phyloP scores from a whole-genome alignment of 2,113 vertebrate species.

The Gymnogyps californianus region DNA sequence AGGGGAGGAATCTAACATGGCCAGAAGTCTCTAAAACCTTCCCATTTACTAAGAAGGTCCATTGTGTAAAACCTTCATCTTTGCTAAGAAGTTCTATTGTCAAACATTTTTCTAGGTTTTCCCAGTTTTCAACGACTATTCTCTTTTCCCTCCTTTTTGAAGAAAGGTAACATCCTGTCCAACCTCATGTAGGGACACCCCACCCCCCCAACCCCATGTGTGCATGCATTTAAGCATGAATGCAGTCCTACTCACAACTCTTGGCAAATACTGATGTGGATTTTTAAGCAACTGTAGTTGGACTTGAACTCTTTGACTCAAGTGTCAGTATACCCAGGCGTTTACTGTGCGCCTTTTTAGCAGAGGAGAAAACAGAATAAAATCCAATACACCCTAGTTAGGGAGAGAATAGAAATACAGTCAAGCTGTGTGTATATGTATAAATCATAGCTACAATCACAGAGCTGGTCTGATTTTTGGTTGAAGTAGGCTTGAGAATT shows the following conservation, averaged over 20 bases:
- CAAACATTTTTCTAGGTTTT: constrained; percentile 27
- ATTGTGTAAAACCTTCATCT: not conserved
- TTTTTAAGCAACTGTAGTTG: not conserved
- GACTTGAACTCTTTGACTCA: not conserved
- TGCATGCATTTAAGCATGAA: constrained; percentile 21
- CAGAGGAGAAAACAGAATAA: not conserved
- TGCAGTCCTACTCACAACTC: not conserved
- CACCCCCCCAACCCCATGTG: not conserved
- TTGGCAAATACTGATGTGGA: not conserved
- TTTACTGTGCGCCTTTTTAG: not conserved
- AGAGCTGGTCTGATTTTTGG: not conserved
- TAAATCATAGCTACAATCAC: not conserved
- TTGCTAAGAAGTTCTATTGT: not conserved
- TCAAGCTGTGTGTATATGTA: not conserved
- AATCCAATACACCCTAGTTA: fast-evolving
- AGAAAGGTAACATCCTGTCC: constrained; percentile 51
- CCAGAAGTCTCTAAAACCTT: not conserved
- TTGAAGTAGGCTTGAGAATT: not conserved
- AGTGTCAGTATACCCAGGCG: not conserved
- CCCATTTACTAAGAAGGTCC: not conserved
- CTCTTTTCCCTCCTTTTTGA: constrained; percentile 22
- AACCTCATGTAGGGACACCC: not conserved
- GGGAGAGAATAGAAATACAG: not conserved
- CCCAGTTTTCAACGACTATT: constrained; percentile 29
- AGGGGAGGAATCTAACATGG: not conserved